Conservation (phyloP, 2,888 invertebrate species). For the Lysandra coridon region DNA sequence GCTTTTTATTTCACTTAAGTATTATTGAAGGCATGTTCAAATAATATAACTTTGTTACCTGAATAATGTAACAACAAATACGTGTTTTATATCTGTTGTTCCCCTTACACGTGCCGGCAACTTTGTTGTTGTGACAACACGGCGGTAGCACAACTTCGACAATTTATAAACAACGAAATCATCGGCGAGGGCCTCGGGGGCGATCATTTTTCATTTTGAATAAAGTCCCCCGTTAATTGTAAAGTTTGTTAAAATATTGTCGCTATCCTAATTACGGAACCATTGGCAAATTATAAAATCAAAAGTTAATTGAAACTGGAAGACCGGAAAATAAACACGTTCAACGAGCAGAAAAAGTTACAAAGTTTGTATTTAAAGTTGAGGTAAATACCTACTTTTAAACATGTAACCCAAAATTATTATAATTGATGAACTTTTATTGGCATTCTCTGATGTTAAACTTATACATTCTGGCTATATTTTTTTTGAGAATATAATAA, state of each 20-base stretch:
- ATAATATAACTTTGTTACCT: background rate
- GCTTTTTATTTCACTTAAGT: background rate
- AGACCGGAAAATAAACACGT: background rate
- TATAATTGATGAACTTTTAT: too few species aligned
- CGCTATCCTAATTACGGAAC: background rate
- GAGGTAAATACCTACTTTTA: background rate
- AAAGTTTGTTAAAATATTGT: conserved; percentile 11
- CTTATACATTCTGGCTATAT: too few species aligned
- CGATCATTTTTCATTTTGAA: conserved; percentile 3
- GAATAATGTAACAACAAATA: background rate
- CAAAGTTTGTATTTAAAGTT: background rate
- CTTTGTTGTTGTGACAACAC: background rate
- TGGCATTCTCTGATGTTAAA: too few species aligned
- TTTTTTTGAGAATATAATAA: too few species aligned
- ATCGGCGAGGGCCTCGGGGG: background rate
- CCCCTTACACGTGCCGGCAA: background rate
- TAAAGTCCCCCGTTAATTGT: background rate
- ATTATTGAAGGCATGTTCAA: background rate
- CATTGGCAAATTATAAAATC: background rate
- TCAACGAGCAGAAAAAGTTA: background rate
- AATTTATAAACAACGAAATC: background rate
- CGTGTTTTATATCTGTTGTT: background rate
- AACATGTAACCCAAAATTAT: background rate
- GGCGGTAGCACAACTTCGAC: background rate
- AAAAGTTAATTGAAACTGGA: background rate